Evolutionary conservation across 2,888 invertebrate species (phyloP), one percentile per base, ranked within the genome.

Genomic region (Andricus quercusramuli): DNA sequence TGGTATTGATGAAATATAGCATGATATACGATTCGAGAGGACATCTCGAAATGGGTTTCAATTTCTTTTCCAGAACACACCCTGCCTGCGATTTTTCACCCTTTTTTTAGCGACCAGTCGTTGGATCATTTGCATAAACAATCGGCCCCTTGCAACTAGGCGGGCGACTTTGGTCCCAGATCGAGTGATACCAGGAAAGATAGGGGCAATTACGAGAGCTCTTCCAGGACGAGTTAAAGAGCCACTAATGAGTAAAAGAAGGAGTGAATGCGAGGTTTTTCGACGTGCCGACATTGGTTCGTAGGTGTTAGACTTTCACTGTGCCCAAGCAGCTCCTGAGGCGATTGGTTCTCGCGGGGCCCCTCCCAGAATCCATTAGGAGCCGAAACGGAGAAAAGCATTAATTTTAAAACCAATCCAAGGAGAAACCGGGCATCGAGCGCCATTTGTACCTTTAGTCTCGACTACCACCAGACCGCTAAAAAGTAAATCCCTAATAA

Each of bases 261-360:
- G 81, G 84, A 84, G 79, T 79, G 66, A 78, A 77, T 79, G 79
- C 78, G 80, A 81, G 80, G 79, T 83, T 83, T 83, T 81, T 83
- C 82, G 80, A 82, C 79, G 82, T 82, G 86, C 85, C 84, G 87
- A 85, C 88, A 86, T 87, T 87, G 87, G 86, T 83, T 89, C 88
- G 88, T 89, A 89, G 88, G 88, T 90, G 89, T 90, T 84, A 82
- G 88, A 88, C 90, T 90, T 89, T 90, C 90, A 88, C 89, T 90
- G 80, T 82, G 56, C 20, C 87, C 86, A 86, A 84, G 84, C 85
- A 74, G 77, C 82, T 83, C 79, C 79, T 76, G 83, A 89, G 87
- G 86, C 88, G 92, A 92, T 92, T 92, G 92, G 92, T 90, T 90
- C 89, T 86, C 86, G 88, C 87, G 80, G 86, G 86, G 90, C 90